These are phyloP conservation scores for Nipponacmea schrenckii DNA, from an alignment of 2,888 invertebrate species.

Conservation along the genomic window DNA sequence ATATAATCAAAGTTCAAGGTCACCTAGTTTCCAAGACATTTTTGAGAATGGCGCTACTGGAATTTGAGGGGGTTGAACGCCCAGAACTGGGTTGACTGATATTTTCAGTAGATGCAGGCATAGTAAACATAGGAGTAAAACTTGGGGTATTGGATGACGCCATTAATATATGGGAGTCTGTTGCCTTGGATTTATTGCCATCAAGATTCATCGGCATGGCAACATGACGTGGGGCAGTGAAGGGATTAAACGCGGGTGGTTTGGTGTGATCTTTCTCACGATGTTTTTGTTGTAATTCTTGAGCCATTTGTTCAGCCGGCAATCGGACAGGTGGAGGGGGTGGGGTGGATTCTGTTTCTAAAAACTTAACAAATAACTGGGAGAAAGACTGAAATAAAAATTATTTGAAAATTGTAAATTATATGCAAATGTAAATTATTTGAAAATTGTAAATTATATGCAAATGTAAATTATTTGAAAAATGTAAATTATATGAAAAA, in stretches of 20 bases:
- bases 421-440: constrained; percentile 41
- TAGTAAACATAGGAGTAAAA: constrained; percentile 37
- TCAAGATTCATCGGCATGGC: constrained; percentile 34
- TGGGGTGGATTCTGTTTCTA: constrained; percentile 86
- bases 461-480: constrained; percentile 37
- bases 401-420: constrained; percentile 15
- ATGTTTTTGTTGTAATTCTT: constrained; percentile 51
- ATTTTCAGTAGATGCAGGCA: constrained; percentile 33
- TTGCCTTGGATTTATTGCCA: constrained; percentile 20
- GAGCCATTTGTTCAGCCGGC: constrained; percentile 66
- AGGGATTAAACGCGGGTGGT: constrained; percentile 61
- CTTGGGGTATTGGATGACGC: constrained; percentile 45
- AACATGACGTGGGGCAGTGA: constrained; percentile 61
- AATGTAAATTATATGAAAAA: constrained; percentile 33
- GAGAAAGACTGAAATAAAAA: constrained; percentile 73
- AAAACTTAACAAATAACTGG: constrained; percentile 81
- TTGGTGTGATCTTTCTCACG: constrained; percentile 36
- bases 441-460: neutral
- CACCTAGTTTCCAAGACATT: constrained; percentile 54
- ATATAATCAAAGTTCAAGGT: constrained; percentile 8
- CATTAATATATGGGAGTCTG: constrained; percentile 48
- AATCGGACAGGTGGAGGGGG: constrained; percentile 60
- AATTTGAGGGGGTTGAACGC: constrained; percentile 35
- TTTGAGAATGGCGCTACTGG: constrained; percentile 56
- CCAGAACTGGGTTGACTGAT: constrained; percentile 42